phyloP scores from a whole-genome alignment of 1,140 invertebrate genomes.

The silkworm (Bombyx mori) region ASM3026992v2 NC_085122.1:10500501-10501000 shows the following conservation, averaged over 20 bases:
- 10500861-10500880: constrained; percentile 9
- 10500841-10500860: constrained; percentile 14
- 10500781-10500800: constrained; percentile 16
- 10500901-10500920: constrained; percentile 21
- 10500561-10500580: no score
- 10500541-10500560: no score
- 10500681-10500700: constrained; percentile 11
- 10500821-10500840: constrained; percentile 21
- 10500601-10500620: no score
- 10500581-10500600: no score
- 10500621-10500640: no score
- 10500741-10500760: constrained; percentile 9
- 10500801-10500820: constrained; percentile 20
- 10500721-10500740: background rate
- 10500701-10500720: no score
- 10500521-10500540: no score
- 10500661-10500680: no score
- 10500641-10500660: no score
- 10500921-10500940: constrained; percentile 16
- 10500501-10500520: no score
- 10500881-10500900: constrained; percentile 16
- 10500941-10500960: constrained; percentile 18
- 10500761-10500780: constrained; percentile 13
- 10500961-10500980: constrained; percentile 19
- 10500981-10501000: constrained; percentile 14